These are phyloP conservation scores for Margarornis squamiger DNA, from an alignment of 2,797 vertebrate genomes.

Conservation along the genomic window DNA sequence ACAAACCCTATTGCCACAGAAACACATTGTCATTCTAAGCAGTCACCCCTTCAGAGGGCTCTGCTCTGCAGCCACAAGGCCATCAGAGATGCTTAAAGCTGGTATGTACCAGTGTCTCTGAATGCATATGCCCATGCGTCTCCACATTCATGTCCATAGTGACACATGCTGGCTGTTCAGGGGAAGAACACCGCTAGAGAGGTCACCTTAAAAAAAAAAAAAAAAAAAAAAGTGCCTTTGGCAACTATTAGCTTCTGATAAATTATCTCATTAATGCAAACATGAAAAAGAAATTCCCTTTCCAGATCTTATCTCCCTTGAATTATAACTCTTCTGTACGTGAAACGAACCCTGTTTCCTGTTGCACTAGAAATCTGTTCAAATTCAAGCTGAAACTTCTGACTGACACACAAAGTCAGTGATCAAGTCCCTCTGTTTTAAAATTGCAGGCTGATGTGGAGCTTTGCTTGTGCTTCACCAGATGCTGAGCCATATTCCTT, in stretches of 20 bases:
- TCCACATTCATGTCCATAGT: constrained; percentile 61
- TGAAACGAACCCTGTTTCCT: neutral
- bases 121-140: neutral
- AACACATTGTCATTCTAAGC: neutral
- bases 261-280: constrained; percentile 56
- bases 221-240: neutral
- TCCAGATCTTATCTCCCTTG: constrained; percentile 8
- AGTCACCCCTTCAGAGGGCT: neutral
- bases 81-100: neutral
- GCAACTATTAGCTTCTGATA: constrained; percentile 49
- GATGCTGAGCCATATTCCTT: neutral
- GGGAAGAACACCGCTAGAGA: constrained; percentile 56
- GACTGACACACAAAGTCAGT: neutral
- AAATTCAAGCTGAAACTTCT: neutral
- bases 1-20: neutral
- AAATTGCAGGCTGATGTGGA: neutral
- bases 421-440: neutral
- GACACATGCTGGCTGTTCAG: constrained; percentile 70
- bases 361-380: neutral
- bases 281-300: constrained; percentile 41
- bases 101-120: neutral
- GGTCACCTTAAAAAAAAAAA: neutral
- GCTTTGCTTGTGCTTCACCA: neutral
- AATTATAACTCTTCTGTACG: neutral
- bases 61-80: neutral